phyloP scores from a whole-genome alignment of 2,888 invertebrate genomes.

The Parascotia fuliginaria region DNA sequence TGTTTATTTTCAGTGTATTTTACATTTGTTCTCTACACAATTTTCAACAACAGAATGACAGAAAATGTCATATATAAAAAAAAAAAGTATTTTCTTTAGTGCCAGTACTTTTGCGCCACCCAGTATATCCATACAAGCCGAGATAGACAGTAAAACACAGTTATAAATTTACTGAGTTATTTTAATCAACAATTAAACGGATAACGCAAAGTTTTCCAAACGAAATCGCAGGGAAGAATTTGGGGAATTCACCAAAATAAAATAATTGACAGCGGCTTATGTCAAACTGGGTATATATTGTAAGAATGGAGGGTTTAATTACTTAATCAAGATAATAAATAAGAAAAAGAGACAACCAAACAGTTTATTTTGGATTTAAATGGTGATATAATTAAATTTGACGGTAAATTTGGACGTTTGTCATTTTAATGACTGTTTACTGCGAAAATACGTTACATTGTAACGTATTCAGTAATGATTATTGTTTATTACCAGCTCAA shows the following conservation, averaged over 20 bases:
- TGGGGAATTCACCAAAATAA: conserved; percentile 40
- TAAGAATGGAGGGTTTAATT: conserved; percentile 13
- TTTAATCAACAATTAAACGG: conserved; percentile 47
- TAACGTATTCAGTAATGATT: too few species aligned
- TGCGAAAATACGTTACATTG: neutral
- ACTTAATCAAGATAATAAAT: conserved; percentile 42
- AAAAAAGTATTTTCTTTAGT: too few species aligned
- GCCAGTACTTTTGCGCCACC: too few species aligned
- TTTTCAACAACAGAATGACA: too few species aligned
- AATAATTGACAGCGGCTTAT: conserved; percentile 34
- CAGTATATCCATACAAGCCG: too few species aligned
- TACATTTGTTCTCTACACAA: too few species aligned
- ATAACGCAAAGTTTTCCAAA: conserved; percentile 19
- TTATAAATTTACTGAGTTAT: conserved; percentile 37
- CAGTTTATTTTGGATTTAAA: neutral
- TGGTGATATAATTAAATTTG: conserved; percentile 8
- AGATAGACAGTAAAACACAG: conserved; percentile 22
- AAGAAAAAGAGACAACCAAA: conserved; percentile 9
- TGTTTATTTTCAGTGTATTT: too few species aligned
- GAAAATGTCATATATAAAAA: too few species aligned
- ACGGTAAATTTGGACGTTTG: conserved; percentile 16
- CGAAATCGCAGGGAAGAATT: conserved; percentile 28
- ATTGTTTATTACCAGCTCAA: too few species aligned
- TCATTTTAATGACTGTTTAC: conserved; percentile 29
- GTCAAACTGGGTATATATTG: conserved; percentile 12